Evolutionary conservation across 2,888 invertebrate genomes (phyloP).

Genomic region (Agonopterix subpropinquella): DNA sequence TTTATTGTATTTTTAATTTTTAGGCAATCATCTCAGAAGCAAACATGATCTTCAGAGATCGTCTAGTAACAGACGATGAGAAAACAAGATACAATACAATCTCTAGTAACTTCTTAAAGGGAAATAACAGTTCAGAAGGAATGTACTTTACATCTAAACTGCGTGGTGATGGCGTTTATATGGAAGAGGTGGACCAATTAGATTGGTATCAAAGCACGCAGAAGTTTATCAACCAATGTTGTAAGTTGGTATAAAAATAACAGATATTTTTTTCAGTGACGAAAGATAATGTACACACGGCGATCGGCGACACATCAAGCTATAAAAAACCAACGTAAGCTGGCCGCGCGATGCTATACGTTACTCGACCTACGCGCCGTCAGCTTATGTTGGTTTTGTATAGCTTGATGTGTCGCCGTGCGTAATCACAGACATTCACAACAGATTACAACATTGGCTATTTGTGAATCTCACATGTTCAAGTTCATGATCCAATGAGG

Average conservation of each 20-base stretch:
- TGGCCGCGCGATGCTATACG: no score
- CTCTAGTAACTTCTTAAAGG: slow-evolving; percentile 61
- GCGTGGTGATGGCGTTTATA: slow-evolving; percentile 46
- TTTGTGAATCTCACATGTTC: no score
- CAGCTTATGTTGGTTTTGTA: no score
- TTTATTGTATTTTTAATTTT: slow-evolving; percentile 5
- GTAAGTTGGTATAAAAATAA: slow-evolving; percentile 65
- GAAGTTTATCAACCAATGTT: slow-evolving; percentile 78
- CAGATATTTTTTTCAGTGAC: no score
- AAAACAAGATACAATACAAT: slow-evolving; percentile 79
- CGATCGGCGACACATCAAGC: no score
- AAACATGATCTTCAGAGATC: slow-evolving; percentile 83
- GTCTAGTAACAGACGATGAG: slow-evolving; percentile 80
- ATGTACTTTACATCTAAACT: slow-evolving; percentile 41
- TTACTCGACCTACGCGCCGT: no score
- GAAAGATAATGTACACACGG: no score
- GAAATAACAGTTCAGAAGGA: slow-evolving; percentile 24
- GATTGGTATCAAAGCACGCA: slow-evolving; percentile 79
- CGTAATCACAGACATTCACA: no score
- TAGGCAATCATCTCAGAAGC: slow-evolving; percentile 86
- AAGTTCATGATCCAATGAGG: no score
- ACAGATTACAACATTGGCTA: no score
- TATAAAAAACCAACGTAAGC: no score
- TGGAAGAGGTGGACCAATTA: slow-evolving; percentile 62
- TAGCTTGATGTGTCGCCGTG: no score